Evolutionary conservation across 2,888 invertebrate genomes (phyloP), one percentile per base, ranked within the genome.

Genomic region (Tetragnatha montana): DNA sequence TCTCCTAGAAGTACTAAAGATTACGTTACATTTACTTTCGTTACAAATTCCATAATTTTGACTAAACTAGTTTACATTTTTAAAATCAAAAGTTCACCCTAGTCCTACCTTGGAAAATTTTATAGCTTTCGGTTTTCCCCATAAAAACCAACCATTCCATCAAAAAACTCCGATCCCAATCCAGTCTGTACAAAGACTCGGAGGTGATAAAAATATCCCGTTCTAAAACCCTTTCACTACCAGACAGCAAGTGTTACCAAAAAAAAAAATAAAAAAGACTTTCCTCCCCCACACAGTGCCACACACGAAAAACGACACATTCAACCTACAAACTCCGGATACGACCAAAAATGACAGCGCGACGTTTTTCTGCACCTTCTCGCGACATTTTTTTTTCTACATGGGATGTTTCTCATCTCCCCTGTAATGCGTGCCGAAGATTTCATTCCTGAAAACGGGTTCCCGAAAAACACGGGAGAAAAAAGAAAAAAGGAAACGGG

Each of bases 391-490:
- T n/a, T n/a, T n/a, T 60, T 47, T n/a, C n/a, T 49, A n/a, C 69
- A 74, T 19, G 49, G 49, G 35, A 75, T 75, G 75, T 76, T 75
- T 82, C 82, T 74, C 82, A 82, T 84, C 75, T 76, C 68, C 76
- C 83, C 76, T 50, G 83, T 84, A 84, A 84, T 84, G 83, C 75
- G 47, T 21, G 74, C 83, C 76, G 49, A n/a, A 49, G 76, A 84
- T 84, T 84, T 84, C 83, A 84, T 84, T 84, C 76, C 83, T 75
- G 76, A 84, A 83, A 76, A 80, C 79, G 51, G 83, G 75, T 47
- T n/a, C 74, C 22, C 60, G 17, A 71, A 35, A 71, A 51, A 60
- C 21, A 22, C n/a, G 49, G 8, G 69, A 12, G 19, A 17, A 70
- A 74, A 7, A 35, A 35, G n/a, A n/a, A 69, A n/a, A 19, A 81